Base-by-base conservation (phyloP, 2,113 vertebrate genomes). In the Varanus komodoensis region DNA sequence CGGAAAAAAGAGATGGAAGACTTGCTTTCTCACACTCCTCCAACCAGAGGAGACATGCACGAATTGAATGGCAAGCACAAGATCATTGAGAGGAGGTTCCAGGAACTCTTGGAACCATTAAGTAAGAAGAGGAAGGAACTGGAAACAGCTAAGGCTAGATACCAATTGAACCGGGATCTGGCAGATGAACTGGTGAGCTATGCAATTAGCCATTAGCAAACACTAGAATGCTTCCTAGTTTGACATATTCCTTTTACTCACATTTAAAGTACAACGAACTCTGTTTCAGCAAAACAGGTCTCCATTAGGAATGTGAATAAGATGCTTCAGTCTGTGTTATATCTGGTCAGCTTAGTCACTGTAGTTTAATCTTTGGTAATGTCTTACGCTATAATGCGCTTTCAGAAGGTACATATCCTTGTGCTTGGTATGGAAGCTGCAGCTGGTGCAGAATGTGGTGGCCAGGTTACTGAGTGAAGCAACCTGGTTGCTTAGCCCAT, bases 151-250 rank as follows among this genome's bases (percentile, higher is more conserved):
- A 98, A 97, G 95, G 95, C 98, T 32, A 96, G 98, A 87, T 98
- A 98, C 86, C 99, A 99, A 95, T 98, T 99, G 44, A 97, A 97
- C 93, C 94, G 98, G 88, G 99, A 99, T 96, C 95, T 99, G 91
- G 98, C 98, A 79, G 99, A 99, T 29, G 99, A 99, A 95, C 98
- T 92, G 9, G 99, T 99, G 92, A 95, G 98, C 74, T 0, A 25
- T n/a, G 12, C 73, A 8, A 2, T 34, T 0, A 9, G 7, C 23
- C 69, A 29, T 84, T 74, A 38, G 23, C 14, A 14, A 34, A 27
- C 14, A 8, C 69, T 61, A 38, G 29, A 73, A 80, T 25, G 32
- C 52, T 48, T n/a, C 38, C 50, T 9, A 44, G 77, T 61, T 68
- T 87, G 17, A 0, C 23, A 11, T 7, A 23, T 54, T 44, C 23